A percentile compares a stretch with the other conserved stretches of the same genome.
Conservation (phyloP, 2,888 invertebrate species). For the Idaea straminata region DNA sequence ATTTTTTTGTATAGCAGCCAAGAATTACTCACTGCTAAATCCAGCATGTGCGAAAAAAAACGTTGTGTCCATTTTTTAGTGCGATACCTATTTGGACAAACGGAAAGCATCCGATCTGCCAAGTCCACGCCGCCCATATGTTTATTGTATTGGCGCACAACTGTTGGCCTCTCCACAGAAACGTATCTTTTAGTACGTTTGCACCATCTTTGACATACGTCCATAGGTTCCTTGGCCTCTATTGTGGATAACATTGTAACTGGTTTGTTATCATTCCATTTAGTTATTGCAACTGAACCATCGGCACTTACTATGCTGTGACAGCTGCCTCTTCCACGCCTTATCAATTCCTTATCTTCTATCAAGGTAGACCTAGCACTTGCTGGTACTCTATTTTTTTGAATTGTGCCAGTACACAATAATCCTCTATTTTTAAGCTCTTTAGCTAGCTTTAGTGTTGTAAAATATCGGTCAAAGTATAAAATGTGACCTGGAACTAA, state of each 20-base stretch:
- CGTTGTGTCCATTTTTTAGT: conserved; percentile 24
- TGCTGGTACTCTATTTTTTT: conserved; percentile 4
- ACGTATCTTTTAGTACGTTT: conserved; percentile 14
- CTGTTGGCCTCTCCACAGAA: conserved; percentile 13
- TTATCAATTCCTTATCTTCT: conserved; percentile 5
- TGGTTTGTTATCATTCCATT: too few relatives aligned
- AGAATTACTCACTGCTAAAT: conserved; percentile 15
- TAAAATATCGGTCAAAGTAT: conserved; percentile 8
- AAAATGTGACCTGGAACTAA: conserved; percentile 1
- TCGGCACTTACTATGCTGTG: conserved; percentile 1
- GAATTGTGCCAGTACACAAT: conserved; percentile 3
- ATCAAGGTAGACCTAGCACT: neutral
- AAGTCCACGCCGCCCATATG: too few relatives aligned
- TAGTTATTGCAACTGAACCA: conserved; percentile 4
- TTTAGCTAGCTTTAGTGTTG: conserved; percentile 5
- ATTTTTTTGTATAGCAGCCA: conserved; percentile 19
- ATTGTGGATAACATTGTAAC: conserved; percentile 5
- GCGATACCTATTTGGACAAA: conserved; percentile 14
- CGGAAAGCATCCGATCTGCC: conserved; percentile 17
- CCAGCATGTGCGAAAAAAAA: conserved; percentile 20
- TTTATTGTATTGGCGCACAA: conserved; percentile 12
- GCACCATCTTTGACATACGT: conserved; percentile 11
- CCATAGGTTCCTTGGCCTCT: neutral
- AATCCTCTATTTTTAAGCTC: neutral
- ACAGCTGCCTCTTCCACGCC: conserved; percentile 4